These are phyloP conservation scores for Dynastes hyllus DNA, from an alignment of 2,888 invertebrate genomes.

Conservation along the genomic window DNA sequence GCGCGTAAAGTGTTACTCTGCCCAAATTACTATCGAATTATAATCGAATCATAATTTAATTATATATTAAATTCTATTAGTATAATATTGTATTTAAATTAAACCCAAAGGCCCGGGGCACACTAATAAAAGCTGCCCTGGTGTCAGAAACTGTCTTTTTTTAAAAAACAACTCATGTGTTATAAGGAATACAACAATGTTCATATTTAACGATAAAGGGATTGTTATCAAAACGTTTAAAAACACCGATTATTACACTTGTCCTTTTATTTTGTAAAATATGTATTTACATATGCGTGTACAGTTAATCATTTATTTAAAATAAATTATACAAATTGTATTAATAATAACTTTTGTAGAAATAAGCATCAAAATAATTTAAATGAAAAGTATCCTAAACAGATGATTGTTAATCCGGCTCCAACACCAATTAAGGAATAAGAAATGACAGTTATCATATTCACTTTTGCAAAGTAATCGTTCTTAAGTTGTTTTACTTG, in stretches of 20 bases:
- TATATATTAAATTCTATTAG: no score
- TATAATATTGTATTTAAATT: no score
- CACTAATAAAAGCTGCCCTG: no score
- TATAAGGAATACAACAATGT: no score
- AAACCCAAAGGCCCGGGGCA: no score
- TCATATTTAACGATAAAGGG: not conserved
- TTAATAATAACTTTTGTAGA: no score
- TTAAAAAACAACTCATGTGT: no score
- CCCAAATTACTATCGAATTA: no score
- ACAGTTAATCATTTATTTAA: not conserved
- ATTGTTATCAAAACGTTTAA: no score
- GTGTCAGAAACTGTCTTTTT: no score
- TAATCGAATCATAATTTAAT: no score
- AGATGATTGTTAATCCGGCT: constrained; percentile 41
- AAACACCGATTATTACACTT: not conserved
- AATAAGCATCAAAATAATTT: not conserved
- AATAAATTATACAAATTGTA: not conserved
- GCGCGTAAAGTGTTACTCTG: no score
- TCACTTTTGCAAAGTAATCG: constrained; percentile 71
- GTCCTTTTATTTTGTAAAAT: not conserved
- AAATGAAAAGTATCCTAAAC: constrained; percentile 18
- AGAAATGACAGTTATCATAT: constrained; percentile 72
- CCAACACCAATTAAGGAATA: constrained; percentile 73
- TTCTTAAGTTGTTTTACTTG: constrained; percentile 72
- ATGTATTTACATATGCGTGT: not conserved